Percentiles rank a stretch among this genome's conserved stretches.
phyloP scores from a whole-genome alignment of 1,140 invertebrate species.

The Adelges cooleyi region DNA sequence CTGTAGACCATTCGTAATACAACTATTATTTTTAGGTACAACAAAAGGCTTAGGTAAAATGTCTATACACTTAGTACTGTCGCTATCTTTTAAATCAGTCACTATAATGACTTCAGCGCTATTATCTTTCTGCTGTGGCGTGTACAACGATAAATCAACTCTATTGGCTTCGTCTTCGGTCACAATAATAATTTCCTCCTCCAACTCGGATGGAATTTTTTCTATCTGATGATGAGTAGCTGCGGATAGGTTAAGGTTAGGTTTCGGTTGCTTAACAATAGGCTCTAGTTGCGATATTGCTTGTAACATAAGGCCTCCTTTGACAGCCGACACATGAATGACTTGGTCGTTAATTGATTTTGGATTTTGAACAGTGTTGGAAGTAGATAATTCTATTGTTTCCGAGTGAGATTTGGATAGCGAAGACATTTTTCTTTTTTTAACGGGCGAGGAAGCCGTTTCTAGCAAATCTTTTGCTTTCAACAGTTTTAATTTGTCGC shows the following conservation, averaged over 20 bases:
- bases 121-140: not conserved
- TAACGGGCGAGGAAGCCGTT: not conserved
- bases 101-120: constrained; percentile 8
- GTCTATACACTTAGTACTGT: not conserved
- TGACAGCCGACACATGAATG: constrained; percentile 8
- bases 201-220: not conserved
- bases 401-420: not conserved
- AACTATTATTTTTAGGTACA: not conserved
- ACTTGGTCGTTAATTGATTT: not conserved
- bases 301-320: constrained; percentile 19
- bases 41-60: not conserved
- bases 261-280: too few species aligned
- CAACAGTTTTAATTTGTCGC: constrained; percentile 18
- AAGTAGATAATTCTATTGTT: not conserved
- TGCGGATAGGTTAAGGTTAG: too few species aligned
- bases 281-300: not conserved
- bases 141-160: not conserved
- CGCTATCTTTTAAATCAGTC: not conserved
- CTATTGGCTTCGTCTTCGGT: constrained; percentile 5
- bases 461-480: not conserved
- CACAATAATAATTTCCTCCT: constrained; percentile 21
- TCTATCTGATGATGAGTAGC: too few species aligned
- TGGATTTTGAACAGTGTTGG: not conserved
- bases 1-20: not conserved
- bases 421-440: not conserved